Conservation (phyloP, 2,888 invertebrate species). For the Criorhina ranunculi region DNA sequence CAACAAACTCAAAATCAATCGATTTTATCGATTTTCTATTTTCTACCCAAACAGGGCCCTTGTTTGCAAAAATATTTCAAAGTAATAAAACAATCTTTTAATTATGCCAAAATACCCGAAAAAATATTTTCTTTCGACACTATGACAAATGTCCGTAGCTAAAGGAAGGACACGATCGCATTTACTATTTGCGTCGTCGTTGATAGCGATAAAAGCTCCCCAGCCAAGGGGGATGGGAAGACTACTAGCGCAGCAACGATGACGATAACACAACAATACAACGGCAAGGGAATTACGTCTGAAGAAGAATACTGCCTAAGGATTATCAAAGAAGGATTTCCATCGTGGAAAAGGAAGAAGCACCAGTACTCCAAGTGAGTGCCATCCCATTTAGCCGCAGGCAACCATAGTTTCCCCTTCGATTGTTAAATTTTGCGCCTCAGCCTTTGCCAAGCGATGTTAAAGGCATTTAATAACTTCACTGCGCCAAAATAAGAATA, state of each 20-base stretch:
- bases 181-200: constrained; percentile 45
- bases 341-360: constrained; percentile 13
- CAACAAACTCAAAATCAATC: constrained; percentile 33
- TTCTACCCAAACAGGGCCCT: background rate
- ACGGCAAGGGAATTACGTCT: constrained; percentile 11
- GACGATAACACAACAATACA: constrained; percentile 29
- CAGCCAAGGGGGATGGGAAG: constrained; percentile 11
- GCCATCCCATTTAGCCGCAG: constrained; percentile 57
- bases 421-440: constrained; percentile 46
- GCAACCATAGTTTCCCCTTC: constrained; percentile 50
- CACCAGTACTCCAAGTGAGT: constrained; percentile 32
- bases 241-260: constrained; percentile 24
- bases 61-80: constrained; percentile 43
- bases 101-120: constrained; percentile 66
- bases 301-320: constrained; percentile 24
- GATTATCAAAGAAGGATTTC: constrained; percentile 30
- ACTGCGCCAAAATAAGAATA: constrained; percentile 68
- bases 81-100: constrained; percentile 61
- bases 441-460: constrained; percentile 28
- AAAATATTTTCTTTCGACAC: constrained; percentile 64
- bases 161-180: constrained; percentile 49
- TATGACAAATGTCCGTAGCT: constrained; percentile 53
- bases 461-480: constrained; percentile 74
- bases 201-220: constrained; percentile 4
- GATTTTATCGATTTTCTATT: constrained; percentile 58